These are phyloP conservation scores for Bursaphelenchus okinawaensis DNA, from an alignment of 2,888 invertebrate genomes.

Conservation along the genomic window DNA sequence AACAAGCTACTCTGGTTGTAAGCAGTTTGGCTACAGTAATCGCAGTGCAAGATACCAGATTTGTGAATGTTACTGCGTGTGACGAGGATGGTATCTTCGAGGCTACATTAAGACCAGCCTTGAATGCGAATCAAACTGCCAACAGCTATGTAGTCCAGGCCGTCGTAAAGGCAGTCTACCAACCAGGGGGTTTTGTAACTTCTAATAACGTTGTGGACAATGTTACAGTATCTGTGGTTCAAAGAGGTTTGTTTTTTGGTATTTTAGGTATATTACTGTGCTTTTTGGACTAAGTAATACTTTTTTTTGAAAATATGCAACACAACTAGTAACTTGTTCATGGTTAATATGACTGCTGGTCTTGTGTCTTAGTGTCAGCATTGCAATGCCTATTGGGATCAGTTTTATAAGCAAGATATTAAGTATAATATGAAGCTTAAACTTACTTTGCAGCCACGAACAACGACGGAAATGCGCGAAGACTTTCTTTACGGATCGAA, in stretches of 20 bases:
- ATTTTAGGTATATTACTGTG: neutral
- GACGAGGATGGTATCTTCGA: slow-evolving; percentile 12
- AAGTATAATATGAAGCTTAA: neutral
- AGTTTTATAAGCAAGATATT: no score
- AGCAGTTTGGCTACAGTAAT: neutral
- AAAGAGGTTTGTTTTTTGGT: slow-evolving; percentile 10
- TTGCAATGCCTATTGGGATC: no score
- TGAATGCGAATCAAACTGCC: slow-evolving; percentile 27
- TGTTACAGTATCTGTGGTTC: slow-evolving; percentile 19
- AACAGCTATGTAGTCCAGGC: slow-evolving; percentile 37
- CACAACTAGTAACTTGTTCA: no score
- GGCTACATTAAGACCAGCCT: slow-evolving; percentile 37
- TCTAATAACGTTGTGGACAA: slow-evolving; percentile 18
- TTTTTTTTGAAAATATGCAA: no score
- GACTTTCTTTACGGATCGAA: slow-evolving; percentile 32
- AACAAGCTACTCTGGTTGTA: neutral
- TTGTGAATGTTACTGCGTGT: slow-evolving; percentile 15
- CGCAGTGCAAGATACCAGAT: slow-evolving; percentile 14
- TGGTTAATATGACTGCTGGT: no score
- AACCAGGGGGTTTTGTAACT: slow-evolving; percentile 17
- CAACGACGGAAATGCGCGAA: slow-evolving; percentile 37
- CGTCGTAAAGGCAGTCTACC: slow-evolving; percentile 29
- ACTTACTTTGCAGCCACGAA: slow-evolving; percentile 32
- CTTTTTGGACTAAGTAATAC: no score
- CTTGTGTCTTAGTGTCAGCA: no score